Evolutionary conservation across 92 coral and sea anemone species (phyloP).

Genomic region (Meandrina meandrites): DNA sequence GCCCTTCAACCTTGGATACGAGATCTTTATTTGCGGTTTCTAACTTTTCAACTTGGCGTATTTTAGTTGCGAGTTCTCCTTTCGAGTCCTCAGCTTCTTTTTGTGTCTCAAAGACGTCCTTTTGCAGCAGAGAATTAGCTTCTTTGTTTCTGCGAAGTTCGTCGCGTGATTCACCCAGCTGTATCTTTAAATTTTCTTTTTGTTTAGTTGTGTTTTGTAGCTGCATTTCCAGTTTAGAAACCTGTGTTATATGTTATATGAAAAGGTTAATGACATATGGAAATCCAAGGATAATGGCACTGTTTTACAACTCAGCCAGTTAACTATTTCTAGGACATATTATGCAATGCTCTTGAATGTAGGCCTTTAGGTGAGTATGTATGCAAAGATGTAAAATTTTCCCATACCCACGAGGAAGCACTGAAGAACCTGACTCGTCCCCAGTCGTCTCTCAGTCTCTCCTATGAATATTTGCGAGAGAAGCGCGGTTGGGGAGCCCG

Average conservation of each 20-base stretch:
- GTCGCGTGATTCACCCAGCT: conserved; percentile 58
- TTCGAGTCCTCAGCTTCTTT: conserved; percentile 42
- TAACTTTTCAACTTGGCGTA: conserved; percentile 59
- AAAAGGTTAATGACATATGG: neutral
- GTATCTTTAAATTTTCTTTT: conserved; percentile 55
- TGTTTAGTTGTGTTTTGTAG: conserved; percentile 66
- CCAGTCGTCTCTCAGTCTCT: too few relatives aligned
- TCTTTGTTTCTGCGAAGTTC: conserved; percentile 63
- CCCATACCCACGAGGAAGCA: too few relatives aligned
- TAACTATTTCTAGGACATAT: too few relatives aligned
- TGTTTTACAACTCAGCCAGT: too few relatives aligned
- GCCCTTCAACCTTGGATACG: conserved; percentile 53
- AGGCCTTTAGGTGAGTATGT: too few relatives aligned
- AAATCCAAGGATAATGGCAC: too few relatives aligned
- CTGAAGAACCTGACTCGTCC: too few relatives aligned
- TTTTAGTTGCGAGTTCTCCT: conserved; percentile 54
- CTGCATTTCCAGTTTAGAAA: conserved; percentile 76
- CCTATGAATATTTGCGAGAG: too few relatives aligned
- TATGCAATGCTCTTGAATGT: too few relatives aligned
- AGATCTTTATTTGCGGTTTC: conserved; percentile 56
- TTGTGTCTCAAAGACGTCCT: conserved; percentile 53
- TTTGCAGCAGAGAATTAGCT: conserved; percentile 42
- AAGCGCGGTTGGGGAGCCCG: too few relatives aligned
- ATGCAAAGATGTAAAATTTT: too few relatives aligned
- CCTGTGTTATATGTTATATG: conserved; percentile 44